phyloP scores from a whole-genome alignment of 2,888 invertebrate species.

The Reticulitermes lucifugus region DNA sequence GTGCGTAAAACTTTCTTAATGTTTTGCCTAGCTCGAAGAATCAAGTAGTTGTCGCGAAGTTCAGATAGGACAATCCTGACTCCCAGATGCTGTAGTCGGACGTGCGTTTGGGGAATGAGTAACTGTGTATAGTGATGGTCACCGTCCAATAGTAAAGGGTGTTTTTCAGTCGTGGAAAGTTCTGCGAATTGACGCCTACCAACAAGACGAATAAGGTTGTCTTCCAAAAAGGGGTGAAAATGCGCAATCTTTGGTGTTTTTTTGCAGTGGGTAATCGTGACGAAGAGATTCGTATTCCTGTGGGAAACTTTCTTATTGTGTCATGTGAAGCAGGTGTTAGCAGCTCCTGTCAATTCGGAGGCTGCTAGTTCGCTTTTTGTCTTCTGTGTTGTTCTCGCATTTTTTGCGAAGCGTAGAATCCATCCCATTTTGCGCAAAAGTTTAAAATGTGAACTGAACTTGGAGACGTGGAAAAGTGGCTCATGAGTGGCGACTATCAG shows the following conservation, averaged over 20 bases:
- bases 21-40: neutral
- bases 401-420: neutral
- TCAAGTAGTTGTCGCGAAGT: neutral
- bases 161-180: neutral
- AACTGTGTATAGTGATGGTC: neutral
- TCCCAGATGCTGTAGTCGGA: neutral
- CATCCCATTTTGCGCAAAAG: neutral
- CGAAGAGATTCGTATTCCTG: neutral
- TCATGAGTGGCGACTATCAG: neutral
- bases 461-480: neutral
- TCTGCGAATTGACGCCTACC: neutral
- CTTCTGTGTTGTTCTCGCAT: neutral
- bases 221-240: neutral
- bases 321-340: neutral
- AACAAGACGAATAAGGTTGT: neutral
- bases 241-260: neutral
- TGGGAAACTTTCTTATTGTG: conserved; percentile 11
- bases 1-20: neutral
- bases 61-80: neutral
- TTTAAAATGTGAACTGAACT: neutral
- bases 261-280: neutral
- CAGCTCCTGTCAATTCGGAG: neutral
- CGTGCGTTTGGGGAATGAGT: neutral
- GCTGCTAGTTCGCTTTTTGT: neutral
- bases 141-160: neutral